These are phyloP conservation scores for Callinectes sapidus DNA, from an alignment of 2,888 invertebrate species.

Conservation along the genomic window DNA sequence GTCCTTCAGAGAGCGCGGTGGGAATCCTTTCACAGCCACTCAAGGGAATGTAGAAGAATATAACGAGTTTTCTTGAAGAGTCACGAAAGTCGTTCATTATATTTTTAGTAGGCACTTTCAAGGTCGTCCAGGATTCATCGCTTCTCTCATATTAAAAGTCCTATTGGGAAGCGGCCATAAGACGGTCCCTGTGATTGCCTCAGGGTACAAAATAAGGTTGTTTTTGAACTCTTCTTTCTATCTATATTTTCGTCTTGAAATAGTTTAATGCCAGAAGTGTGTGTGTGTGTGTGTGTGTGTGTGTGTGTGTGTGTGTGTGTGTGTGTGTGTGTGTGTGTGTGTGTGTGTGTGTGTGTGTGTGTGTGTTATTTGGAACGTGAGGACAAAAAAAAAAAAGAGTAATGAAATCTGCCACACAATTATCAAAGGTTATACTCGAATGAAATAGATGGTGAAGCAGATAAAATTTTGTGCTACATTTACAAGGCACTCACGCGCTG, in stretches of 20 bases:
- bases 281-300: conserved; percentile 24
- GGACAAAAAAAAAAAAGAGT: background rate
- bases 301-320: conserved; percentile 36
- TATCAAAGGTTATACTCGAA: background rate
- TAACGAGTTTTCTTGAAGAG: background rate
- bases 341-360: conserved; percentile 48
- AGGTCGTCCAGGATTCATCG: background rate
- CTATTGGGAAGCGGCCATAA: background rate
- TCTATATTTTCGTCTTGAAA: too few species aligned
- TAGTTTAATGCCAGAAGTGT: background rate
- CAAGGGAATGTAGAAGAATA: background rate
- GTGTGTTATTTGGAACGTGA: background rate
- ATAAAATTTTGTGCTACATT: too few species aligned
- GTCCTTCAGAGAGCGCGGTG: background rate
- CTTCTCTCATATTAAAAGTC: conserved; percentile 3
- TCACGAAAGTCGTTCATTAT: background rate
- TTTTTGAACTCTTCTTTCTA: background rate
- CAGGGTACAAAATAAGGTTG: background rate
- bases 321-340: conserved; percentile 40
- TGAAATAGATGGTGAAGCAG: too few species aligned
- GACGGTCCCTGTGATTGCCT: background rate
- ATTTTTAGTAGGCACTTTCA: background rate
- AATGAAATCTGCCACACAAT: background rate
- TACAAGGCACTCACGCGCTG: too few species aligned
- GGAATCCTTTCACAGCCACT: background rate